Conservation (phyloP, 2,113 vertebrate species). For the Chitala chitala region DNA sequence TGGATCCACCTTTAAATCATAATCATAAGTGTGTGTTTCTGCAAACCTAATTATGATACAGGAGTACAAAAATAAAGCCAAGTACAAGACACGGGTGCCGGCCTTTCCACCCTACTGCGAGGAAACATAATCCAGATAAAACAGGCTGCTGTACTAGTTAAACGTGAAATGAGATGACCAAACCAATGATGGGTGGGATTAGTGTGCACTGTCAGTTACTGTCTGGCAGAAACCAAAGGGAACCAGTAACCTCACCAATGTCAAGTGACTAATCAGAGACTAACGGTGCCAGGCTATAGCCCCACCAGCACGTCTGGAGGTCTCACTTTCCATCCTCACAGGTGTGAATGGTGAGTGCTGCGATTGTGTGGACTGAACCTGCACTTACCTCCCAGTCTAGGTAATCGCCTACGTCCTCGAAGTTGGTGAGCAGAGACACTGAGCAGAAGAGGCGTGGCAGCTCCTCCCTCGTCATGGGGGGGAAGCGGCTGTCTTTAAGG, state of each 20-base stretch:
- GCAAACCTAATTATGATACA: too few species aligned
- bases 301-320: background rate
- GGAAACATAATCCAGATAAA: too few species aligned
- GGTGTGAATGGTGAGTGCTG: background rate
- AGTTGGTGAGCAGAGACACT: conserved; percentile 99
- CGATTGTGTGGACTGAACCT: too few species aligned
- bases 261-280: background rate
- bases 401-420: conserved; percentile 99
- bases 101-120: too few species aligned
- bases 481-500: conserved; percentile 99
- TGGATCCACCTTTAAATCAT: too few species aligned
- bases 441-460: conserved; percentile 99
- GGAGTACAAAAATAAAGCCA: too few species aligned
- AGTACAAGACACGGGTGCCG: too few species aligned
- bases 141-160: too few species aligned
- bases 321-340: background rate
- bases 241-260: background rate
- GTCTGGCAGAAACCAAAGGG: background rate
- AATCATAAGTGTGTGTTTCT: too few species aligned
- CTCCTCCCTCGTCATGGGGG: conserved; percentile 99
- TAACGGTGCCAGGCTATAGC: background rate
- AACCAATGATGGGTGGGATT: too few species aligned
- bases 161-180: background rate
- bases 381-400: conserved; percentile 98
- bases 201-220: background rate